Evolutionary conservation across 2,888 invertebrate species (phyloP).

Genomic region (Leptinotarsa peninsularis): DNA sequence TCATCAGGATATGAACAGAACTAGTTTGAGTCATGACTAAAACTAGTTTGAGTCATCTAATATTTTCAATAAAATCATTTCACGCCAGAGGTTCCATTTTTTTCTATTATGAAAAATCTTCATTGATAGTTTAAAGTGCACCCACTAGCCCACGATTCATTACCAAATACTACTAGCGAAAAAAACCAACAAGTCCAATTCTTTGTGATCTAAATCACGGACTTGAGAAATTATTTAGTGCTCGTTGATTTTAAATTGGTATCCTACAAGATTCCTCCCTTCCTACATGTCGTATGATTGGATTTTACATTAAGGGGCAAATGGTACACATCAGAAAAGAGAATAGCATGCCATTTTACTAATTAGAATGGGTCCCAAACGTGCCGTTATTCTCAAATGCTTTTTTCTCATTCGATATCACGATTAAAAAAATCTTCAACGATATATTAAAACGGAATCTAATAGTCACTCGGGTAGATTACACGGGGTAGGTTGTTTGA

Average conservation of each 20-base stretch:
- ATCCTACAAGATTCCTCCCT: constrained; percentile 25
- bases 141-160: not conserved
- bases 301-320: constrained; percentile 54
- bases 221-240: constrained; percentile 19
- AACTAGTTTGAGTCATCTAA: too few relatives aligned
- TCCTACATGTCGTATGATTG: constrained; percentile 50
- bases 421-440: constrained; percentile 53
- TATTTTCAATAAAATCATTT: too few relatives aligned
- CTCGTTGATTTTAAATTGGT: constrained; percentile 14
- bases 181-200: not conserved
- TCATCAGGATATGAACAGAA: too few relatives aligned
- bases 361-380: constrained; percentile 59
- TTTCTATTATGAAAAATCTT: too few relatives aligned
- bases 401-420: constrained; percentile 56
- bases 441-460: constrained; percentile 42
- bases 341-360: constrained; percentile 58
- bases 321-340: constrained; percentile 51
- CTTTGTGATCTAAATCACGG: constrained; percentile 18
- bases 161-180: not conserved
- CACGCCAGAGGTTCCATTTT: too few relatives aligned
- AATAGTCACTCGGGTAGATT: constrained; percentile 40
- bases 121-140: not conserved
- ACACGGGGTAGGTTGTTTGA: constrained; percentile 29
- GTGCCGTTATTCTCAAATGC: constrained; percentile 55
- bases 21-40: too few relatives aligned